Conservation (phyloP, 2,888 invertebrate genomes). For the Papilio protenor region DNA sequence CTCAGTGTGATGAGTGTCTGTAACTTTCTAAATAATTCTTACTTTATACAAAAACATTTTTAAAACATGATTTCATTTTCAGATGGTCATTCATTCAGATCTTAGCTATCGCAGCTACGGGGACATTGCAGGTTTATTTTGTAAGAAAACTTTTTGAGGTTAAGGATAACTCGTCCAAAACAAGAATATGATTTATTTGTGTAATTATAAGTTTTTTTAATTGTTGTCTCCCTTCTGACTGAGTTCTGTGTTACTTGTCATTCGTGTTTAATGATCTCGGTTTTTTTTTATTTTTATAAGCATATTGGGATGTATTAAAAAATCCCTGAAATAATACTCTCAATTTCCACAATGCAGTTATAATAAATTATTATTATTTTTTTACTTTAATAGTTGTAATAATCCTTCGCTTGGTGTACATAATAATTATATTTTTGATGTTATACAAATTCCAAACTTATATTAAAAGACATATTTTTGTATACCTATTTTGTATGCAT, state of each 20-base stretch:
- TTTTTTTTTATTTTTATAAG: constrained; percentile 39
- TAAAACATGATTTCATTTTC: constrained; percentile 46
- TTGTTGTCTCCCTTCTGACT: constrained; percentile 45
- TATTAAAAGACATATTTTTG: constrained; percentile 42
- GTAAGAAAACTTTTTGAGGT: constrained; percentile 95
- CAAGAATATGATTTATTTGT: constrained; percentile 75
- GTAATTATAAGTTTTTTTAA: constrained; percentile 31
- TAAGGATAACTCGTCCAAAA: constrained; percentile 86
- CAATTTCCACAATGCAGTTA: neutral
- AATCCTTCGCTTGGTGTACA: constrained; percentile 15
- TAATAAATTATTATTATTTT: constrained; percentile 18
- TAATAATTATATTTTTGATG: constrained; percentile 34
- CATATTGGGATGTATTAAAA: constrained; percentile 11
- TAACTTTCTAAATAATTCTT: neutral
- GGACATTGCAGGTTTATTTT: constrained; percentile 92
- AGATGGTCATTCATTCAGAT: constrained; percentile 95
- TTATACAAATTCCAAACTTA: constrained; percentile 26
- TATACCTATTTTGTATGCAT: constrained; percentile 40
- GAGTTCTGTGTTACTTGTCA: constrained; percentile 45
- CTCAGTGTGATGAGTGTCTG: no score
- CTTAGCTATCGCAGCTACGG: constrained; percentile 90
- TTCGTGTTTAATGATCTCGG: constrained; percentile 49
- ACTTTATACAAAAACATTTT: no score
- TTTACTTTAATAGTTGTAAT: constrained; percentile 30
- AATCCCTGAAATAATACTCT: constrained; percentile 36